phyloP scores from a whole-genome alignment of 2,113 vertebrate genomes.

The Corythornis cristatus region DNA sequence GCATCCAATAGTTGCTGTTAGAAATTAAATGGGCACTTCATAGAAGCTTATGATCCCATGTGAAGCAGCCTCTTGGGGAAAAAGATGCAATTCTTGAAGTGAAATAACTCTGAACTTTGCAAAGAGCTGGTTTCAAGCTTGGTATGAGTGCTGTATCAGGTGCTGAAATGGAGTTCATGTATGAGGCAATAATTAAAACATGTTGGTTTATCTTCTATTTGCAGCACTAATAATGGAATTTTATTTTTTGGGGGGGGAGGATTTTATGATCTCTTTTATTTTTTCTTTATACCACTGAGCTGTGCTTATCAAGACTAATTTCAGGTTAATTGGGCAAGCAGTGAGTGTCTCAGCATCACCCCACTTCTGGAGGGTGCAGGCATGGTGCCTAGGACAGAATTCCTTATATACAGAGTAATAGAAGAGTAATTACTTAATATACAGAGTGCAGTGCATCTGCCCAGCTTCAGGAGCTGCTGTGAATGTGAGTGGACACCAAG shows the following conservation, averaged over 20 bases:
- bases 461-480: not conserved
- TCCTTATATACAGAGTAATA: not conserved
- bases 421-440: too few species aligned
- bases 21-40: conserved; percentile 5
- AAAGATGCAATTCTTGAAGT: not conserved
- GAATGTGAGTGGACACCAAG: not conserved
- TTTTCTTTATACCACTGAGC: not conserved
- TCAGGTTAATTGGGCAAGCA: not conserved
- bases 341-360: not conserved
- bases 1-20: conserved; percentile 66
- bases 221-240: not conserved
- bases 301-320: not conserved
- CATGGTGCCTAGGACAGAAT: not conserved
- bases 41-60: not conserved
- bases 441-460: not conserved
- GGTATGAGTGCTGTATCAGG: not conserved
- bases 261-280: not conserved
- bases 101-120: not conserved
- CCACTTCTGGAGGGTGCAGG: not conserved
- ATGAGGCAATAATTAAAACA: not conserved
- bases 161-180: not conserved
- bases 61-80: not conserved
- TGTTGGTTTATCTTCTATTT: not conserved
- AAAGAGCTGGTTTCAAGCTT: not conserved
- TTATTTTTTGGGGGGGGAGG: not conserved